These are phyloP conservation scores for Penaeus chinensis DNA, from an alignment of 1,140 invertebrate genomes.

Conservation along the genomic window DNA sequence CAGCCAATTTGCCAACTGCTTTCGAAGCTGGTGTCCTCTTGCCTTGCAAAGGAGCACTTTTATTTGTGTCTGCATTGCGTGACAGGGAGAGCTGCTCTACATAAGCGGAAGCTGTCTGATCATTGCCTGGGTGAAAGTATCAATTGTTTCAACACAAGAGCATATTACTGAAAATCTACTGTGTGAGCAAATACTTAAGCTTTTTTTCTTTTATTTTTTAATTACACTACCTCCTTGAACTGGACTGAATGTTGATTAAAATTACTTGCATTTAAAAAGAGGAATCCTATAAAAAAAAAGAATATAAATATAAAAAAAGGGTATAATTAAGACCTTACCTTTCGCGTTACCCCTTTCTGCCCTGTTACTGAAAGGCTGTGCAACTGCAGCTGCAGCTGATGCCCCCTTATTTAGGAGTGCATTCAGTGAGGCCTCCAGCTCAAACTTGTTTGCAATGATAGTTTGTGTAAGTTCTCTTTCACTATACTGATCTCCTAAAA, in stretches of 20 bases:
- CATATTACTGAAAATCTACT: no score
- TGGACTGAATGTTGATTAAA: background rate
- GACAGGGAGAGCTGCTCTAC: constrained; percentile 34
- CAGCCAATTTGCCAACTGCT: background rate
- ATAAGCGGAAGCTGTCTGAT: constrained; percentile 9
- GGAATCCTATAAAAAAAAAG: background rate
- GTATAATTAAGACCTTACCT: background rate
- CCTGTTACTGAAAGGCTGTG: background rate
- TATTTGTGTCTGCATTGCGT: background rate
- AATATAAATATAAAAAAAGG: no score
- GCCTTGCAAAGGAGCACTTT: background rate
- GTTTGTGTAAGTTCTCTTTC: constrained; percentile 67
- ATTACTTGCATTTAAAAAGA: background rate
- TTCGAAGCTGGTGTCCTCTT: background rate
- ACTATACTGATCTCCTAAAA: constrained; percentile 69
- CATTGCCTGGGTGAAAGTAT: background rate
- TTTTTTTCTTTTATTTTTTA: background rate
- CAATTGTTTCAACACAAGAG: background rate
- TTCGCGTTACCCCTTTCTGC: background rate
- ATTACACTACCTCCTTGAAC: constrained; percentile 2
- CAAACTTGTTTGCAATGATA: constrained; percentile 68
- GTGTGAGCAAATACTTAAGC: background rate
- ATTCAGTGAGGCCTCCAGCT: constrained; percentile 68
- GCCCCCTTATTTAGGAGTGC: constrained; percentile 65
- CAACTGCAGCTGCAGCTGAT: background rate